Conservation (phyloP, 2,888 invertebrate genomes). For the Caenorhabditis auriculariae region DNA sequence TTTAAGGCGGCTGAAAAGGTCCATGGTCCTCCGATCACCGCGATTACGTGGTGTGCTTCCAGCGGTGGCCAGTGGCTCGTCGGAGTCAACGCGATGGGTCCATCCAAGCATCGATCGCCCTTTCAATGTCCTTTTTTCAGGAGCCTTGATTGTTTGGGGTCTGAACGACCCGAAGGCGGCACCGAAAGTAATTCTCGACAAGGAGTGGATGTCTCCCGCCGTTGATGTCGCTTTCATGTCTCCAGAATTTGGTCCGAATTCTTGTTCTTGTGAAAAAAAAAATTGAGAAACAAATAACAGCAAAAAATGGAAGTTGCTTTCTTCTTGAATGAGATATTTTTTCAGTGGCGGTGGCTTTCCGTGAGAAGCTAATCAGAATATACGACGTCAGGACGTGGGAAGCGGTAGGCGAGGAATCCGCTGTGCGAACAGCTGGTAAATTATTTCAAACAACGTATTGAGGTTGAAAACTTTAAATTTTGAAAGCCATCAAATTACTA, state of each 20-base stretch:
- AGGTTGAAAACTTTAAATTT: no score
- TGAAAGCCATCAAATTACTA: no score
- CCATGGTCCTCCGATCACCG: slow-evolving; percentile 13
- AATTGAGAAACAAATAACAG: background rate
- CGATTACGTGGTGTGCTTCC: slow-evolving; percentile 17
- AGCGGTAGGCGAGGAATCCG: slow-evolving; percentile 18
- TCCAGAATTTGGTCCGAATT: slow-evolving; percentile 7
- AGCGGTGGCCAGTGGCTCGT: slow-evolving; percentile 16
- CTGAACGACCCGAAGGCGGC: slow-evolving; percentile 6
- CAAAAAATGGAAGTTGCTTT: background rate
- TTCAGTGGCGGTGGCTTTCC: slow-evolving; percentile 28
- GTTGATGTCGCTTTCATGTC: slow-evolving; percentile 20
- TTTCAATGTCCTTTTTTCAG: slow-evolving; percentile 4
- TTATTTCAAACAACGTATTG: no score
- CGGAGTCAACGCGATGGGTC: slow-evolving; percentile 13
- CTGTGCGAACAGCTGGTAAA: slow-evolving; percentile 28
- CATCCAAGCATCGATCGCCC: background rate
- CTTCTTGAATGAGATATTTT: background rate
- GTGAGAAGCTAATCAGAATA: slow-evolving; percentile 22
- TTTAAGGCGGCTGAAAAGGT: no score
- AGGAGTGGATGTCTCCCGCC: slow-evolving; percentile 27
- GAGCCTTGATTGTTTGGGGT: slow-evolving; percentile 24
- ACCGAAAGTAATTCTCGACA: slow-evolving; percentile 7
- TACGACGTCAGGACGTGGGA: slow-evolving; percentile 18
- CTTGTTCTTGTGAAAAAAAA: background rate